Evolutionary conservation across 2,888 invertebrate species (phyloP).

Genomic region (Gibbula magus): DNA sequence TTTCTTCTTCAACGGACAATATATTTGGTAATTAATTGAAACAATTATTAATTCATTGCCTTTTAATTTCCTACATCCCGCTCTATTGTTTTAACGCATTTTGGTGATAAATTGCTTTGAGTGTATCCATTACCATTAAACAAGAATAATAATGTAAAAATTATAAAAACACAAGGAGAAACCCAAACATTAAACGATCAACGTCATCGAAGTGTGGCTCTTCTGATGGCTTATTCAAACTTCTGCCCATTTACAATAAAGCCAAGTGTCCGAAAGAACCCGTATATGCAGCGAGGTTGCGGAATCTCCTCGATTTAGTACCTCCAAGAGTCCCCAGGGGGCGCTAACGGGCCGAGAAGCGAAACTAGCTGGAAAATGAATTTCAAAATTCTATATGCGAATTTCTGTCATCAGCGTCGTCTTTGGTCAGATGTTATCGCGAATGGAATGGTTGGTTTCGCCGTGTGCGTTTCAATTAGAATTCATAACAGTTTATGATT

Average conservation of each 20-base stretch:
- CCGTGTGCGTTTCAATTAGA: slow-evolving; percentile 5
- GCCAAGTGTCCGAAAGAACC: too few species aligned
- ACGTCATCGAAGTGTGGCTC: too few species aligned
- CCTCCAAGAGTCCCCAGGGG: background rate
- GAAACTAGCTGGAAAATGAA: slow-evolving; percentile 13
- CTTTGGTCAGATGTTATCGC: background rate
- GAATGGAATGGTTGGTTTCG: background rate
- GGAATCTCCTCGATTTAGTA: background rate
- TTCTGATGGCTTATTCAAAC: too few species aligned
- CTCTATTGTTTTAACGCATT: too few species aligned
- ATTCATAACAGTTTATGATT: slow-evolving; percentile 5
- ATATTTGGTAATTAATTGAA: background rate
- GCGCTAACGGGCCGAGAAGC: background rate
- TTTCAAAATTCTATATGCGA: background rate
- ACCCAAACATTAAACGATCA: too few species aligned
- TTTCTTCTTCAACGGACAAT: background rate
- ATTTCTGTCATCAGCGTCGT: background rate
- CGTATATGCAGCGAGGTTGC: background rate
- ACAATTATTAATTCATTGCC: background rate
- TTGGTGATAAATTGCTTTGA: too few species aligned
- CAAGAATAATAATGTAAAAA: too few species aligned
- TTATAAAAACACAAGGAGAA: too few species aligned
- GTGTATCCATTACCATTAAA: too few species aligned
- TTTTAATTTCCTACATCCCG: too few species aligned
- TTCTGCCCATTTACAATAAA: too few species aligned